phyloP scores from a whole-genome alignment of 1,140 invertebrate species.

The Frieseomelitta varia region DNA sequence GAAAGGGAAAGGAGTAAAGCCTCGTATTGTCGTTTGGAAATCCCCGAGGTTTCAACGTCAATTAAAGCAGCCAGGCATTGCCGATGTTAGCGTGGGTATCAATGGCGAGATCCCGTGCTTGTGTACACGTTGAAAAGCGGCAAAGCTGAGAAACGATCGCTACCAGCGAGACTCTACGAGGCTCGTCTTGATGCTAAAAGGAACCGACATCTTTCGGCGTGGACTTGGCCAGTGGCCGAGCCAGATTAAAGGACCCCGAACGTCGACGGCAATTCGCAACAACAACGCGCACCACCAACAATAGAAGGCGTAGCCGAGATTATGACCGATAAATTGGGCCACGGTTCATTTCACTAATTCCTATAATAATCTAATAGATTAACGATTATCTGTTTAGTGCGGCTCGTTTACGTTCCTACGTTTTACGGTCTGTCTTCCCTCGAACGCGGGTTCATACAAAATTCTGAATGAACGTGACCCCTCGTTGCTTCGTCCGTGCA shows the following conservation, averaged over 20 bases:
- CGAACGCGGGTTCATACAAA: slow-evolving; percentile 35
- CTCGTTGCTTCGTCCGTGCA: not conserved
- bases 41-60: slow-evolving; percentile 66
- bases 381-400: slow-evolving; percentile 81
- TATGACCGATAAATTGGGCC: slow-evolving; percentile 81
- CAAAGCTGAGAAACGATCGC: slow-evolving; percentile 34
- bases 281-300: slow-evolving; percentile 69
- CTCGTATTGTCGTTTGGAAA: slow-evolving; percentile 19
- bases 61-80: slow-evolving; percentile 75
- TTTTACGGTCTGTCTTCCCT: slow-evolving; percentile 2
- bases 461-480: slow-evolving; percentile 49
- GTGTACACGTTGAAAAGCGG: slow-evolving; percentile 2
- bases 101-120: slow-evolving; percentile 59
- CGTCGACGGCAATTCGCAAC: slow-evolving; percentile 55
- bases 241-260: slow-evolving; percentile 73
- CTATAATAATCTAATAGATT: slow-evolving; percentile 82
- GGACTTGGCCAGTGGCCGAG: slow-evolving; percentile 65
- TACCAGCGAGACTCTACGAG: slow-evolving; percentile 17
- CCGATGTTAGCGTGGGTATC: slow-evolving; percentile 54
- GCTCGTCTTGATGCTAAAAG: slow-evolving; percentile 69
- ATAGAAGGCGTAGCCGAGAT: slow-evolving; percentile 74
- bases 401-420: slow-evolving; percentile 74
- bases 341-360: slow-evolving; percentile 82
- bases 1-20: slow-evolving; percentile 52
- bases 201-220: slow-evolving; percentile 69